phyloP scores from a whole-genome alignment of 2,797 vertebrate species.

The Crax fasciolata region DNA sequence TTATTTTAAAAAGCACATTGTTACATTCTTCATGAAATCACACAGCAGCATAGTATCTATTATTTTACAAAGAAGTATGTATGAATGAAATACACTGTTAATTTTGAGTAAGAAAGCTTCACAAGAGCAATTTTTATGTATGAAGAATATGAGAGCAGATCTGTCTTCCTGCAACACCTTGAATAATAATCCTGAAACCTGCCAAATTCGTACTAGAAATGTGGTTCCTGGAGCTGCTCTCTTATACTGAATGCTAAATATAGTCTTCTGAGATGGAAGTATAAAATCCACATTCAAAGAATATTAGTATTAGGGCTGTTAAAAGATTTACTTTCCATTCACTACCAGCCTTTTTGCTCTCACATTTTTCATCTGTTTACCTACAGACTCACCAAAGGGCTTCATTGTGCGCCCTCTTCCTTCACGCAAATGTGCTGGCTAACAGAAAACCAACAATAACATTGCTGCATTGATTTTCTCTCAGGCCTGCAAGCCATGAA shows the following conservation, averaged over 20 bases:
- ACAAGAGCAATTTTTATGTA: conserved; percentile 1
- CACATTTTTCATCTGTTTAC: conserved; percentile 33
- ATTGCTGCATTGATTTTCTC: conserved; percentile 51
- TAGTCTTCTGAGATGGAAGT: conserved; percentile 13
- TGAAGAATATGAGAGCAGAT: conserved; percentile 21
- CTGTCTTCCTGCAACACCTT: conserved; percentile 47
- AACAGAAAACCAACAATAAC: conserved; percentile 19
- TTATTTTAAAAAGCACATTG: not conserved
- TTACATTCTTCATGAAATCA: conserved; percentile 32
- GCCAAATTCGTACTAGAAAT: conserved; percentile 21
- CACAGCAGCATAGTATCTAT: not conserved
- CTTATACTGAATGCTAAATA: conserved; percentile 20
- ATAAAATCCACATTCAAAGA: conserved; percentile 24
- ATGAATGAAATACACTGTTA: not conserved
- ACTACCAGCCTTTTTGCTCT: conserved; percentile 5
- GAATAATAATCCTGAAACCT: conserved; percentile 37
- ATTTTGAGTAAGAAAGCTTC: conserved; percentile 17
- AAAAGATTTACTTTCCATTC: conserved; percentile 36
- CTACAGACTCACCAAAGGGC: not conserved
- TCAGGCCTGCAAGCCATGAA: conserved; percentile 49
- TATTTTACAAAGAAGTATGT: not conserved
- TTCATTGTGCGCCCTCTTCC: not conserved
- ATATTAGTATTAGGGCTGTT: conserved; percentile 10
- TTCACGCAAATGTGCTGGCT: conserved; percentile 32
- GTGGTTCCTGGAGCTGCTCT: not conserved